phyloP scores from a whole-genome alignment of 1,140 invertebrate genomes.

The Zaprionus lachaisei region DNA sequence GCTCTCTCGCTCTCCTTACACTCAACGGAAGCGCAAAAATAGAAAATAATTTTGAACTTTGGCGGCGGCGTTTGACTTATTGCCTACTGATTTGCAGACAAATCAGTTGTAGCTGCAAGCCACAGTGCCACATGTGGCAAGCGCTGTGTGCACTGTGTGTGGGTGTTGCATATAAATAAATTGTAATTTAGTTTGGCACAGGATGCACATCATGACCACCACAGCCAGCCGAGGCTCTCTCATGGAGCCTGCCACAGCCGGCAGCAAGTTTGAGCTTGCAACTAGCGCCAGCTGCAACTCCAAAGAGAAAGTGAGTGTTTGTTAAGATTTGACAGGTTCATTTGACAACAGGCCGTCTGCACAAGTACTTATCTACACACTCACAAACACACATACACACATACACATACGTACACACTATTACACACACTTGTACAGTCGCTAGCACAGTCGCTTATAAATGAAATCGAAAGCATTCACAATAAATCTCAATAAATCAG shows the following conservation, averaged over 20 bases:
- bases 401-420: background rate
- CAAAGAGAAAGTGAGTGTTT: conserved; percentile 78
- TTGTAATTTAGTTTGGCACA: conserved; percentile 75
- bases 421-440: conserved; percentile 8
- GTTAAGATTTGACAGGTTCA: conserved; percentile 79
- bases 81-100: conserved; percentile 79
- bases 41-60: conserved; percentile 77
- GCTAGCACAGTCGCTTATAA: conserved; percentile 24
- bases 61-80: conserved; percentile 78
- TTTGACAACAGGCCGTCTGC: conserved; percentile 54
- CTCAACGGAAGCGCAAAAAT: conserved; percentile 78
- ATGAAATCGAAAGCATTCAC: conserved; percentile 52
- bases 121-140: conserved; percentile 44
- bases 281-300: conserved; percentile 65
- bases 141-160: conserved; percentile 34
- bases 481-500: conserved; percentile 56
- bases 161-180: conserved; percentile 79
- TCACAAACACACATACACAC: conserved; percentile 14
- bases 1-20: background rate
- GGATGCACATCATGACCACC: conserved; percentile 55
- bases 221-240: background rate
- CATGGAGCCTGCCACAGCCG: background rate
- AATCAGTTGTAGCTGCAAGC: conserved; percentile 58
- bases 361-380: conserved; percentile 41
- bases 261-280: conserved; percentile 10